A percentile compares a stretch with the other conserved stretches of the same genome.
These are phyloP conservation scores for Cryptotermes secundus DNA, from an alignment of 1,140 invertebrate species.

Conservation along the genomic window DNA sequence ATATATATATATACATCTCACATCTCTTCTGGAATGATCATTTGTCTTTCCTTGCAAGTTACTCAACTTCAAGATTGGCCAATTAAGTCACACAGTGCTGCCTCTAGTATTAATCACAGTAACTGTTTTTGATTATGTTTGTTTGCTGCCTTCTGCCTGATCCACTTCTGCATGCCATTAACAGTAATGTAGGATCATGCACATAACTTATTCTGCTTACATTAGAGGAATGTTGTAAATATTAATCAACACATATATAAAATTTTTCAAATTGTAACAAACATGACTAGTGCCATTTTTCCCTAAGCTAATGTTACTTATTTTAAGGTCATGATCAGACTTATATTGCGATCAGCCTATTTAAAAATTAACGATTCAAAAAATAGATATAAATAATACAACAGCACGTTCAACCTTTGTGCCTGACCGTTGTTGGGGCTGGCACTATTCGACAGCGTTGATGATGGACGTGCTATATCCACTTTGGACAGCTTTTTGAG, in stretches of 20 bases:
- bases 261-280: slow-evolving; percentile 34
- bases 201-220: neutral
- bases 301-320: slow-evolving; percentile 24
- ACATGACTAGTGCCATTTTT: slow-evolving; percentile 34
- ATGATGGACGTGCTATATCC: slow-evolving; percentile 35
- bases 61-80: neutral
- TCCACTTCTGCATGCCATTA: neutral
- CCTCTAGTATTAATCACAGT: neutral
- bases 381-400: slow-evolving; percentile 28
- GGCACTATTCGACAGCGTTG: neutral
- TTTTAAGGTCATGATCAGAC: slow-evolving; percentile 32
- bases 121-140: neutral
- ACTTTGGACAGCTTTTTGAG: slow-evolving; percentile 34
- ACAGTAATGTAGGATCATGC: slow-evolving; percentile 11
- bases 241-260: slow-evolving; percentile 35
- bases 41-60: neutral
- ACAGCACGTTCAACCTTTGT: neutral
- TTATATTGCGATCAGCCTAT: slow-evolving; percentile 27
- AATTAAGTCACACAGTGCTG: neutral
- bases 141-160: neutral
- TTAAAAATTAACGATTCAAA: slow-evolving; percentile 34
- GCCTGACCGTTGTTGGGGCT: neutral
- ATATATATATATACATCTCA: no score
- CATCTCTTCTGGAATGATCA: neutral
- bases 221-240: slow-evolving; percentile 34